Percentiles rank a stretch among this genome's conserved stretches.
phyloP scores from a whole-genome alignment of 2,888 invertebrate genomes.

The Nasonovia ribisnigri region DNA sequence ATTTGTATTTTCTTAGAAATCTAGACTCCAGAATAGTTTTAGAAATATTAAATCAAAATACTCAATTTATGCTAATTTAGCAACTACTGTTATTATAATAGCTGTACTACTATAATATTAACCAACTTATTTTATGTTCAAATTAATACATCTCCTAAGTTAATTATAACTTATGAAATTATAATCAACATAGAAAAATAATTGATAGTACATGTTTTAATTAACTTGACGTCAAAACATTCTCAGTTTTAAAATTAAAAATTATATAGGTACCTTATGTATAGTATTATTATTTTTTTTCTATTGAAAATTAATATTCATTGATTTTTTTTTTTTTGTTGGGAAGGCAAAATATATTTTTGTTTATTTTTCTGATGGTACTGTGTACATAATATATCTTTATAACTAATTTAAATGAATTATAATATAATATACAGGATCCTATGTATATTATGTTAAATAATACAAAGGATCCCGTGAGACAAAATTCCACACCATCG shows the following conservation, averaged over 20 bases:
- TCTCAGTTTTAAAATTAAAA: background rate
- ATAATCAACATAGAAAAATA: slow-evolving; percentile 6
- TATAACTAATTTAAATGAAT: slow-evolving; percentile 21
- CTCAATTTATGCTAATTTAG: background rate
- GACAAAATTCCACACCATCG: background rate
- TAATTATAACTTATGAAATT: background rate
- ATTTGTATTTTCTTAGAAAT: background rate
- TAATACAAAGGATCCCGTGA: background rate
- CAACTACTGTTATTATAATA: background rate
- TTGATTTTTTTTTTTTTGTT: slow-evolving; percentile 1
- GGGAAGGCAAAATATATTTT: background rate
- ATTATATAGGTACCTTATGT: background rate
- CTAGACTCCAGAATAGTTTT: background rate
- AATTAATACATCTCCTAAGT: background rate
- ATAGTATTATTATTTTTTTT: background rate
- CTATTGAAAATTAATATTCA: slow-evolving; percentile 48
- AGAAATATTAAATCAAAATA: background rate
- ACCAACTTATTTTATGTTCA: background rate
- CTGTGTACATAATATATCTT: slow-evolving; percentile 26
- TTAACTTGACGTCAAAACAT: slow-evolving; percentile 35
- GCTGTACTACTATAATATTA: background rate
- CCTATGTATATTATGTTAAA: background rate
- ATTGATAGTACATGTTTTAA: slow-evolving; percentile 28
- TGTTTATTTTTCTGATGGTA: slow-evolving; percentile 29
- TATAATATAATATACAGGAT: background rate